Evolutionary conservation across 2,113 vertebrate genomes (phyloP).

Genomic region (Serinus canaria): DNA sequence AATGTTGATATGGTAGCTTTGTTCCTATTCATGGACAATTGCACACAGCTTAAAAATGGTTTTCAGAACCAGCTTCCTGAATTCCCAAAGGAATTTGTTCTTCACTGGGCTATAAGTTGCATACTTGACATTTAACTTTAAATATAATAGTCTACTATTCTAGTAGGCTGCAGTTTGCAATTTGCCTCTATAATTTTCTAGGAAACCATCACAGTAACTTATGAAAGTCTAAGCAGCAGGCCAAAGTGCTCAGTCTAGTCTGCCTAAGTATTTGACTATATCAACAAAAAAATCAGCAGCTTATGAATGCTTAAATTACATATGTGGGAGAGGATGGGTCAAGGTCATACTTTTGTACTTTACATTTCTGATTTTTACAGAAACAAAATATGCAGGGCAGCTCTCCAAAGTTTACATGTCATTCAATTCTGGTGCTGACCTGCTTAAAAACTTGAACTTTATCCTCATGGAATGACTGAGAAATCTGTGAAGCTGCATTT

Average conservation of each 20-base stretch:
- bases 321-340: not conserved
- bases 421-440: constrained; percentile 20
- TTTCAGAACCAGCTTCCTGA: not conserved
- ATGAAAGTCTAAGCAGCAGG: not conserved
- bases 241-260: not conserved
- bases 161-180: not conserved
- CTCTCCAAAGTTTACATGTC: not conserved
- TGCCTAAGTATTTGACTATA: not conserved
- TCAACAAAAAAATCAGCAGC: not conserved
- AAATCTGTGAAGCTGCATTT: constrained; percentile 37
- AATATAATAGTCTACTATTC: not conserved
- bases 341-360: not conserved
- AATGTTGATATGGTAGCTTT: not conserved
- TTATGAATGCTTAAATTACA: not conserved
- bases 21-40: not conserved
- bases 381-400: constrained; percentile 9
- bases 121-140: not conserved
- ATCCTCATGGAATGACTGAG: not conserved
- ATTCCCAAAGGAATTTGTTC: not conserved
- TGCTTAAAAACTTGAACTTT: constrained; percentile 2
- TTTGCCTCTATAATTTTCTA: not conserved
- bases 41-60: not conserved
- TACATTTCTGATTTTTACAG: not conserved
- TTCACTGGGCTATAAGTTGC: not conserved
- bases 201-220: not conserved